Evolutionary conservation across 1,140 invertebrate genomes (phyloP).

Genomic region (Holcopasites calliopsidis): DNA sequence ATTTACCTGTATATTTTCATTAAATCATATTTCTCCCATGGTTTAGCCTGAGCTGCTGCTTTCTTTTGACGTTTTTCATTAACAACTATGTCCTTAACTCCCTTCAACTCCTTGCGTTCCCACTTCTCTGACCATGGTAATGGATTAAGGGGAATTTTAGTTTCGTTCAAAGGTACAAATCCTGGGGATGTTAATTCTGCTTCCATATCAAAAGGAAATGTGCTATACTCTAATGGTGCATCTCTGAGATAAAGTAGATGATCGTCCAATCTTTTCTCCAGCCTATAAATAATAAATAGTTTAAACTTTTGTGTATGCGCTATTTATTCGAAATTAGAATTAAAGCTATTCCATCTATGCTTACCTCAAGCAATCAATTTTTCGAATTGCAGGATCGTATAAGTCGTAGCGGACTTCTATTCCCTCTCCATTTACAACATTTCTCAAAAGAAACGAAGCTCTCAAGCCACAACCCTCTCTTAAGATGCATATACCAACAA

Average conservation of each 20-base stretch:
- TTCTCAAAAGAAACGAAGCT: constrained; percentile 93
- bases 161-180: constrained; percentile 91
- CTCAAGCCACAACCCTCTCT: constrained; percentile 89
- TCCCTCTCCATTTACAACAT: constrained; percentile 95
- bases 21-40: constrained; percentile 95
- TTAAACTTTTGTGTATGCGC: background rate
- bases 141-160: constrained; percentile 91
- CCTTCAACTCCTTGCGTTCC: constrained; percentile 90
- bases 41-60: constrained; percentile 82
- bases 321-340: background rate
- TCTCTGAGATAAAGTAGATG: constrained; percentile 95
- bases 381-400: constrained; percentile 95
- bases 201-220: constrained; percentile 96
- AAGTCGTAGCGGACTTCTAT: constrained; percentile 94
- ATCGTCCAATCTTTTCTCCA: constrained; percentile 97
- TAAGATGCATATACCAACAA: constrained; percentile 98
- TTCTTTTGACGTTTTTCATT: constrained; percentile 82
- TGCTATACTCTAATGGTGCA: constrained; percentile 95
- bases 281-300: constrained; percentile 81
- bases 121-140: constrained; percentile 92
- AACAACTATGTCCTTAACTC: constrained; percentile 83
- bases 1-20: constrained; percentile 94
- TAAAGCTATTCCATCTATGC: background rate
- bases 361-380: constrained; percentile 85
- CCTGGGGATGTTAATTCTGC: constrained; percentile 88